phyloP scores from a whole-genome alignment of 2,113 vertebrate genomes.

The Vidua macroura region DNA sequence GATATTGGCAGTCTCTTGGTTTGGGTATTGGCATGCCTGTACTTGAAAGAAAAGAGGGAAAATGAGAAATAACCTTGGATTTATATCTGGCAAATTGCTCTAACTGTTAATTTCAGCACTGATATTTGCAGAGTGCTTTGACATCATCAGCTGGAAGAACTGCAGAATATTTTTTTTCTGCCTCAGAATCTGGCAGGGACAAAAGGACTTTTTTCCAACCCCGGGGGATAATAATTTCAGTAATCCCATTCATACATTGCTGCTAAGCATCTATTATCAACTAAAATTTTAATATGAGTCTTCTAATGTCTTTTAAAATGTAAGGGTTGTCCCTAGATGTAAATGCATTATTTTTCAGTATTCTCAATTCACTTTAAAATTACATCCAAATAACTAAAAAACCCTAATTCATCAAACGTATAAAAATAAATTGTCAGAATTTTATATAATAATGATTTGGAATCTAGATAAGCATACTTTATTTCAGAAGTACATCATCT shows the following conservation, averaged over 20 bases:
- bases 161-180: slow-evolving; percentile 1
- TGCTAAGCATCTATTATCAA: not conserved
- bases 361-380: not conserved
- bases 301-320: not conserved
- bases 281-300: not conserved
- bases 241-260: not conserved
- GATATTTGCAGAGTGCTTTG: slow-evolving; percentile 6
- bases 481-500: slow-evolving; percentile 4
- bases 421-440: not conserved
- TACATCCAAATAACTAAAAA: not conserved
- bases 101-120: slow-evolving; percentile 16
- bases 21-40: not conserved
- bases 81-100: not conserved
- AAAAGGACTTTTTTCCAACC: slow-evolving; percentile 5
- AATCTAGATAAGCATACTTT: not conserved
- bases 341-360: not conserved
- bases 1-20: not conserved
- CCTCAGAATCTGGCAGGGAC: not conserved
- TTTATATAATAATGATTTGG: not conserved
- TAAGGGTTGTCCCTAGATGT: not conserved
- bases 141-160: slow-evolving; percentile 16
- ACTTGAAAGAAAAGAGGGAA: not conserved
- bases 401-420: not conserved
- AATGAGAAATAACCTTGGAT: slow-evolving; percentile 8
- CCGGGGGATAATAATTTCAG: not conserved